Evolutionary conservation across 2,113 vertebrate species (phyloP).

Genomic region (Erpornis zantholeuca): DNA sequence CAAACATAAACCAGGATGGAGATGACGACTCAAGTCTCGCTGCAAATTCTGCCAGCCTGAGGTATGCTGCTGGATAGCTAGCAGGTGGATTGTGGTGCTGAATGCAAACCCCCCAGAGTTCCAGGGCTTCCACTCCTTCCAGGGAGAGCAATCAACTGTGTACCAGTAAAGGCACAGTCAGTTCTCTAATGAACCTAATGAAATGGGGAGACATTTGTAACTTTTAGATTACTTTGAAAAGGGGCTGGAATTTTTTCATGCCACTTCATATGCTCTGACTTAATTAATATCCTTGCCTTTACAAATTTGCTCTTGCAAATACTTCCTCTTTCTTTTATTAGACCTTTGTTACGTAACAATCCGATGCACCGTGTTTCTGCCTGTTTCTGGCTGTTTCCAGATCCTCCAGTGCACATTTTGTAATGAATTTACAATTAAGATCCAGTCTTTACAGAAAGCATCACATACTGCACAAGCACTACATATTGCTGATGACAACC

Average conservation of each 20-base stretch:
- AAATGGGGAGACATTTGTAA: neutral
- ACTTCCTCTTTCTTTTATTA: neutral
- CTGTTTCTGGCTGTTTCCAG: neutral
- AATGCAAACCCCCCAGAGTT: neutral
- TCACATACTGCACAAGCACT: neutral
- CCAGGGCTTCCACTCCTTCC: neutral
- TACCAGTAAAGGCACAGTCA: neutral
- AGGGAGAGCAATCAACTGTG: neutral
- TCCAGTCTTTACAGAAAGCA: neutral
- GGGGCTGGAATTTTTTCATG: neutral
- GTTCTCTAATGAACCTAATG: neutral
- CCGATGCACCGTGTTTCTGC: rapidly evolving
- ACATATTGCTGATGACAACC: neutral
- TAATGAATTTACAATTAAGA: neutral
- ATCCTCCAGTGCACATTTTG: neutral
- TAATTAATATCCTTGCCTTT: neutral
- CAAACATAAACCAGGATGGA: neutral
- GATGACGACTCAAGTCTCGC: neutral
- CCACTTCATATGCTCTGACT: neutral
- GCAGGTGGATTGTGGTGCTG: neutral
- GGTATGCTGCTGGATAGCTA: neutral
- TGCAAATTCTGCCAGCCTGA: neutral
- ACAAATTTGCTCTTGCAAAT: neutral
- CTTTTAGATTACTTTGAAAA: neutral
- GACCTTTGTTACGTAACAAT: neutral